Conservation (phyloP, 2,888 invertebrate genomes). For the Nephrotoma flavescens region DNA sequence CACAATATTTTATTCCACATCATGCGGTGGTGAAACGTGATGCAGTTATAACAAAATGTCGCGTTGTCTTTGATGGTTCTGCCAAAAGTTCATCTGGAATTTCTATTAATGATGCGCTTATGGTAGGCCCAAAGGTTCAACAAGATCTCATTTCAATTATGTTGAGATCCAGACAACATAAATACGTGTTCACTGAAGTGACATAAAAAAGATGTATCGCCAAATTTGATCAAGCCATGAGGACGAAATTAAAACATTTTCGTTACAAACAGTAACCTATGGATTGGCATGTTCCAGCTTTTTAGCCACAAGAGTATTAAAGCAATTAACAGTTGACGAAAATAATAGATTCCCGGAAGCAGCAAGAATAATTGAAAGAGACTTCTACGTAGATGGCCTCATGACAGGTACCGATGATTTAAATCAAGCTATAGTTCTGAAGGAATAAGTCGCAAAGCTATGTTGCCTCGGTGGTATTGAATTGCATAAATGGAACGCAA, state of each 20-base stretch:
- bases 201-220: slow-evolving; percentile 7
- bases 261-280: slow-evolving; percentile 14
- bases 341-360: not conserved
- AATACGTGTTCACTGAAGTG: slow-evolving; percentile 9
- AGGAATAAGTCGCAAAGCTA: too few relatives aligned
- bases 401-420: too few relatives aligned
- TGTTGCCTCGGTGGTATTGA: not conserved
- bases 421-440: not conserved
- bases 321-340: slow-evolving; percentile 10
- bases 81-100: too few relatives aligned
- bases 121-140: too few relatives aligned
- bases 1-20: slow-evolving; percentile 13
- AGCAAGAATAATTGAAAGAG: too few relatives aligned
- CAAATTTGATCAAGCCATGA: not conserved
- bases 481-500: not conserved
- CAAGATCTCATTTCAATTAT: too few relatives aligned
- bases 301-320: slow-evolving; percentile 13
- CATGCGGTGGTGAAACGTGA: slow-evolving; percentile 11
- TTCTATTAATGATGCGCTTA: too few relatives aligned
- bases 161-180: slow-evolving; percentile 2
- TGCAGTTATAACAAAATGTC: slow-evolving; percentile 6
- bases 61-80: not conserved
- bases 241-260: slow-evolving; percentile 8
- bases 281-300: slow-evolving; percentile 15
- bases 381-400: too few relatives aligned